Base-by-base conservation (phyloP, 1,140 invertebrate species). In the Apolygus lucorum region DNA sequence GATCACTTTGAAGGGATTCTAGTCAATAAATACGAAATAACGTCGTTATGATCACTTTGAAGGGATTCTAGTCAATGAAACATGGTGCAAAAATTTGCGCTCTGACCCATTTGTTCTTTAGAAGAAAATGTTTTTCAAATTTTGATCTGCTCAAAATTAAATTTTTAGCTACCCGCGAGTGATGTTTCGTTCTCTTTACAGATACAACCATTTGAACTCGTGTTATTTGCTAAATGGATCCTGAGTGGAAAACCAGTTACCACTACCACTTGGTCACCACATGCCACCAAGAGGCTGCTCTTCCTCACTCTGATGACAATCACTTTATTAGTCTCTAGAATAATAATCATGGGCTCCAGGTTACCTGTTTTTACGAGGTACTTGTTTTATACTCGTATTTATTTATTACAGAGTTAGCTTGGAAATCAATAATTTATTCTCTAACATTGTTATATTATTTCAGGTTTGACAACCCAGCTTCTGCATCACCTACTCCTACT, bases 271-370 rank as follows among this genome's bases (percentile, higher is more conserved):
- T 92, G 84, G 90, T 85, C 87, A 73, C 84, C 81, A 28, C 88
- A 90, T 73, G 90, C 90, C 28, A 87, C 90, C 34, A 86, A 92
- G 69, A 81, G 95, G 64, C 80, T 95, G 28, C 81, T 82, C 13
- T 88, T 92, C 11, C 82, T 97, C 17, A 86, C 87, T 65, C 83
- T 87, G 64, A 88, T 90, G n/a, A 92, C 92, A 0, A 77, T 93
- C 28, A 85, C 87, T 52, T 82, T 97, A 28, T 81, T 98, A 29
- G 82, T 93, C n/a, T 86, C 88, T 11, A 84, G 95, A 72, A 84
- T 98, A 62, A 90, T 93, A 77, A 90, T 98, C 65, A 98, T 98
- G 95, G 94, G 94, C 26, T 92, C 94, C 0, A 93, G 96, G 81
- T 82, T 98, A 74, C 95, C 95, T 22, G 90, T 97, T 68, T 98